Conservation (phyloP, 2,797 vertebrate species). For the Leptoclinus maculatus region DNA sequence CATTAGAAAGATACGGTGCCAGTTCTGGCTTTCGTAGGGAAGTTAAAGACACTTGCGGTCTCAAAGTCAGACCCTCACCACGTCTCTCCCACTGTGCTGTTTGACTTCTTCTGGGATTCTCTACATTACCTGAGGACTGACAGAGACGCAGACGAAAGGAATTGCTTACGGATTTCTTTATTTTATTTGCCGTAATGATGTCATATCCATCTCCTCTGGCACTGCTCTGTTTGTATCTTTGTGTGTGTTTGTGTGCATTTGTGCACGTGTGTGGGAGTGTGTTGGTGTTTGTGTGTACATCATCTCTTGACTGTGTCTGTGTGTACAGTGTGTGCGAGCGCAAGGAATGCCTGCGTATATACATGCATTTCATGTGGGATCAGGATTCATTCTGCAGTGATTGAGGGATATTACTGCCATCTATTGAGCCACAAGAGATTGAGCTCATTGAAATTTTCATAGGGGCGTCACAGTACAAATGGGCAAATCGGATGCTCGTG, state of each 20-base stretch:
- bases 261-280: constrained; percentile 12
- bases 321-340: constrained; percentile 7
- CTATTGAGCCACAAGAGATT: constrained; percentile 86
- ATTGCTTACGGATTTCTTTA: constrained; percentile 47
- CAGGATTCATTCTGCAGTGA: constrained; percentile 71
- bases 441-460: constrained; percentile 74
- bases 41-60: constrained; percentile 49
- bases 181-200: constrained; percentile 56
- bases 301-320: constrained; percentile 13
- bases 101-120: constrained; percentile 64
- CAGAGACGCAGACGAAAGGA: constrained; percentile 46
- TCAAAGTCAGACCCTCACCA: constrained; percentile 44
- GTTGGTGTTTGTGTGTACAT: neutral
- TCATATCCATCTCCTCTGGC: constrained; percentile 61
- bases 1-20: constrained; percentile 59
- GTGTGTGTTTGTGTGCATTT: constrained; percentile 3
- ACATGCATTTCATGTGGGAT: constrained; percentile 58
- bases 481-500: constrained; percentile 69
- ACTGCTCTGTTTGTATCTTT: constrained; percentile 28
- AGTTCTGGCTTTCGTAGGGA: constrained; percentile 46
- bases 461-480: constrained; percentile 56
- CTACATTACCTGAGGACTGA: constrained; percentile 65
- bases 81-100: constrained; percentile 52
- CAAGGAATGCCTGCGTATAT: constrained; percentile 23
- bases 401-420: constrained; percentile 89